Evolutionary conservation across 2,113 vertebrate species (phyloP).

Genomic region (Hippocampus guttulatus): DNA sequence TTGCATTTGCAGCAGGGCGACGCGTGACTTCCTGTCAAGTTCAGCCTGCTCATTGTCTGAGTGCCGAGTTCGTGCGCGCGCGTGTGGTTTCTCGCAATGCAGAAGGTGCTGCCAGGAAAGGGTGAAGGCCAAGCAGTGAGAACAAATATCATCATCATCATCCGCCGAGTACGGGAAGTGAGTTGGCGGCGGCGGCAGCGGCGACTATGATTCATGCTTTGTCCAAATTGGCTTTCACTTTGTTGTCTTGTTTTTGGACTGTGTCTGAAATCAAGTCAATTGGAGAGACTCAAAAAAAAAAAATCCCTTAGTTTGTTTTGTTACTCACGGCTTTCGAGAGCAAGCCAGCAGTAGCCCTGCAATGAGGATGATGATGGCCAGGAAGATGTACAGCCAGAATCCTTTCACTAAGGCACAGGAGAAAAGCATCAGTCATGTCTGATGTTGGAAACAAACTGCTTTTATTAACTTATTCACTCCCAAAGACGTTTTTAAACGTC

Average conservation of each 20-base stretch:
- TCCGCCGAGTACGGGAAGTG: not conserved
- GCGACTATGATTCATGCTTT: not conserved
- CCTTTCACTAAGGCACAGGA: not conserved
- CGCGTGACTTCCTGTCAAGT: slow-evolving; percentile 63
- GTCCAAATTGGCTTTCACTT: not conserved
- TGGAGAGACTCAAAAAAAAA: too few relatives aligned
- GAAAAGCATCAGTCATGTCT: not conserved
- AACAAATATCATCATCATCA: not conserved
- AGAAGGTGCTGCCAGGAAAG: slow-evolving; percentile 61
- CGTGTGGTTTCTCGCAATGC: slow-evolving; percentile 57
- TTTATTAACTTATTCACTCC: too few relatives aligned
- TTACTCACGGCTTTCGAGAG: slow-evolving; percentile 45
- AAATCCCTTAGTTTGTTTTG: not conserved
- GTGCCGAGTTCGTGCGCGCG: not conserved
- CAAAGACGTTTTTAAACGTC: too few relatives aligned
- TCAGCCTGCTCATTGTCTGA: not conserved
- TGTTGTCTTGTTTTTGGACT: not conserved
- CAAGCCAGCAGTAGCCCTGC: slow-evolving; percentile 7
- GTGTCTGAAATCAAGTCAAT: not conserved
- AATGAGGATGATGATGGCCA: rapidly evolving
- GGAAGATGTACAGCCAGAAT: rapidly evolving
- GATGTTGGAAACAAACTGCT: not conserved
- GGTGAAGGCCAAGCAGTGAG: slow-evolving; percentile 12
- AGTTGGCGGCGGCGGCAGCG: slow-evolving; percentile 36
- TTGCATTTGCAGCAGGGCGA: not conserved